A percentile compares a stretch with the other conserved stretches of the same genome.
Conservation (phyloP, 2,888 invertebrate species). For the Myopa testacea region DNA sequence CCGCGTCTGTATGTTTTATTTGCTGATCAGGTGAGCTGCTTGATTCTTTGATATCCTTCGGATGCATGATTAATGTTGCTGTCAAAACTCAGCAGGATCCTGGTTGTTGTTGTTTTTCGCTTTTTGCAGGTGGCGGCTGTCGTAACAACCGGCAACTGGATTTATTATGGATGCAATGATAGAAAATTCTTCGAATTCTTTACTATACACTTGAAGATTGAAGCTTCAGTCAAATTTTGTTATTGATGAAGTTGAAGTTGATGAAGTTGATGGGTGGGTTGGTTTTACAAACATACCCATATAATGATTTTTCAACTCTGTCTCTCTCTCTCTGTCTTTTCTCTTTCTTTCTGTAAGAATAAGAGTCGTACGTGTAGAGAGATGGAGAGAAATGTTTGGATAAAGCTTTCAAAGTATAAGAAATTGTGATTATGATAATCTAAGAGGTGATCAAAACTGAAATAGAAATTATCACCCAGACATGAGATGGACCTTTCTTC, state of each 20-base stretch:
- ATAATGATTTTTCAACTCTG: no score
- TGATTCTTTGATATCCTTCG: background rate
- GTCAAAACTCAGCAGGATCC: background rate
- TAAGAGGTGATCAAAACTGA: no score
- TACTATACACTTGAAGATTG: background rate
- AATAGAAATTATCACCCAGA: no score
- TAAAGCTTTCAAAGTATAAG: no score
- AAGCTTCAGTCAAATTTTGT: background rate
- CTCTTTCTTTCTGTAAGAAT: no score
- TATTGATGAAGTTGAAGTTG: constrained; percentile 1
- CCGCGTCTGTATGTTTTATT: background rate
- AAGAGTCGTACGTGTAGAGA: no score
- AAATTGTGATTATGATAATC: no score
- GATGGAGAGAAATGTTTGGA: no score
- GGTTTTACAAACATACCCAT: background rate
- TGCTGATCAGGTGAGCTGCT: background rate
- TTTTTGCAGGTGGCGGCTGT: background rate
- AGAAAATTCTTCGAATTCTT: constrained; percentile 8
- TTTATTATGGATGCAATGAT: constrained; percentile 7
- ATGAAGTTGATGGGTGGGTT: background rate
- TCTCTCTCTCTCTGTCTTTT: no score
- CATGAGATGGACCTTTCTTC: no score
- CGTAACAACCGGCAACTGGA: background rate
- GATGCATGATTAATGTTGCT: background rate
- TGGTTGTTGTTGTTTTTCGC: background rate